Percentiles rank a stretch among this genome's conserved stretches.
These are phyloP conservation scores for Andricus curvator DNA, from an alignment of 2,888 invertebrate genomes.

Conservation along the genomic window DNA sequence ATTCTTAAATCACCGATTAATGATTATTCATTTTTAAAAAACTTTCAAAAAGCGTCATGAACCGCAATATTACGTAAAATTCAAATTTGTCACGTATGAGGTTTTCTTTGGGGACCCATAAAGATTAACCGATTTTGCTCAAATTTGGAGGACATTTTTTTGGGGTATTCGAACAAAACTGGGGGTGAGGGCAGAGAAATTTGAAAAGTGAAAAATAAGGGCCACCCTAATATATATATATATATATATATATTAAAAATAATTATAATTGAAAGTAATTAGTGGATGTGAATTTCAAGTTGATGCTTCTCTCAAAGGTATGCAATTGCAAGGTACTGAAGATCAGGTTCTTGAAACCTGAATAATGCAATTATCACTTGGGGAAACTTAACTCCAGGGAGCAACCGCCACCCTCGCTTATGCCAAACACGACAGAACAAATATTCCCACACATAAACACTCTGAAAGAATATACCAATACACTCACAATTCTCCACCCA, in stretches of 20 bases:
- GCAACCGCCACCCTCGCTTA: not conserved
- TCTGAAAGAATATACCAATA: not conserved
- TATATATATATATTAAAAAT: not conserved
- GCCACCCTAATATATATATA: too few relatives aligned
- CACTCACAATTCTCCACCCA: not conserved
- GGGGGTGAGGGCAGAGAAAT: too few relatives aligned
- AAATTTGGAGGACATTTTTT: too few relatives aligned
- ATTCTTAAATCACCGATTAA: too few relatives aligned
- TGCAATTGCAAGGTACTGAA: not conserved
- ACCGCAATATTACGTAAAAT: too few relatives aligned
- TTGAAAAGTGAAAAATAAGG: too few relatives aligned
- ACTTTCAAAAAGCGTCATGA: too few relatives aligned
- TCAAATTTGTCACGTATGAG: too few relatives aligned
- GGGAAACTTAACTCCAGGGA: not conserved
- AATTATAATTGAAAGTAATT: not conserved
- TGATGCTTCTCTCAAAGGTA: not conserved
- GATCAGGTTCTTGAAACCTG: not conserved
- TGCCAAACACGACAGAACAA: not conserved
- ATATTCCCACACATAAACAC: not conserved
- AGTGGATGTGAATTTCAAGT: not conserved
- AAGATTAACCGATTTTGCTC: too few relatives aligned
- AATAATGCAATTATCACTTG: constrained; percentile 1
- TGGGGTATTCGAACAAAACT: too few relatives aligned
- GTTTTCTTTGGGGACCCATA: too few relatives aligned
- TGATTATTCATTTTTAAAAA: too few relatives aligned